Percentiles rank a stretch among this genome's conserved stretches.
Conservation (phyloP, 2,113 vertebrate genomes). For the Fukomys damarensis region DNA sequence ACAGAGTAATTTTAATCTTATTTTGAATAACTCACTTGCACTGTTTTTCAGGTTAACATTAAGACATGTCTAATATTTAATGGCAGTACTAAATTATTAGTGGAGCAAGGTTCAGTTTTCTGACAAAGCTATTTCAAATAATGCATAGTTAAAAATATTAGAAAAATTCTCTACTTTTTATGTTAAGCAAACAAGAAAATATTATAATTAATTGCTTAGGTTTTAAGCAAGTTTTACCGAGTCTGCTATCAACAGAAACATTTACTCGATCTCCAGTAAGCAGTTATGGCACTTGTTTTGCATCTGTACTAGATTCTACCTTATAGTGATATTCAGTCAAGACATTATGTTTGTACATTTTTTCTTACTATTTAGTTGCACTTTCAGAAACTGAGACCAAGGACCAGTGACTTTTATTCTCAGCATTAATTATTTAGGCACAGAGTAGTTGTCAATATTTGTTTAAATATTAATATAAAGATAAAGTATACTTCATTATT, state of each 20-base stretch:
- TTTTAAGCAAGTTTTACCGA: background rate
- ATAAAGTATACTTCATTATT: background rate
- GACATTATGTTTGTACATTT: background rate
- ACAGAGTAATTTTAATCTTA: background rate
- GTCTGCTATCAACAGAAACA: background rate
- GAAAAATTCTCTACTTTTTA: background rate
- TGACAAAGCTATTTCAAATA: background rate
- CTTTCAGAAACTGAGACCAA: background rate
- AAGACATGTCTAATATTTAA: background rate
- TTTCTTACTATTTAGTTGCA: background rate
- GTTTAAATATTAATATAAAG: background rate
- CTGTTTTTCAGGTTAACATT: background rate
- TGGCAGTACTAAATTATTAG: background rate
- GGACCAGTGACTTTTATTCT: background rate
- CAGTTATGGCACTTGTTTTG: background rate
- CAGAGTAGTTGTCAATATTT: background rate
- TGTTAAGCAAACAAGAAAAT: background rate
- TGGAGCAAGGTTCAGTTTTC: background rate
- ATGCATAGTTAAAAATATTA: background rate
- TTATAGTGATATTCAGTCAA: background rate
- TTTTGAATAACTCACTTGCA: background rate
- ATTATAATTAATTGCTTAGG: background rate
- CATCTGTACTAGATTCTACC: accelerated
- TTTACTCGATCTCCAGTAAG: background rate
- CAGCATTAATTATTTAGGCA: background rate